phyloP scores from a whole-genome alignment of 2,113 vertebrate species.

The Brachypodius melanocephalos region DNA sequence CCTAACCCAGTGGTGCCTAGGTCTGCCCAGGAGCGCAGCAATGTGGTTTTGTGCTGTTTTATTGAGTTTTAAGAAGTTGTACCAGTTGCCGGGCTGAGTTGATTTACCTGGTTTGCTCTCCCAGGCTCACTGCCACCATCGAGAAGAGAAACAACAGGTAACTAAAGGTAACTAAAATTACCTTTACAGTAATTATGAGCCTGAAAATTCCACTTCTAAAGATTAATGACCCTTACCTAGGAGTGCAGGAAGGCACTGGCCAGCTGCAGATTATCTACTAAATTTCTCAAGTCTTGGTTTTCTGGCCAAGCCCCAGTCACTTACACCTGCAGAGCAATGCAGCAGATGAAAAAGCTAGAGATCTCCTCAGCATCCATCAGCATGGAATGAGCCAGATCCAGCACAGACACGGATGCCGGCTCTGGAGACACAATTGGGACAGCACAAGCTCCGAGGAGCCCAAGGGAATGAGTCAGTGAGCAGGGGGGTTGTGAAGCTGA shows the following conservation, averaged over 20 bases:
- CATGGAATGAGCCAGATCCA: background rate
- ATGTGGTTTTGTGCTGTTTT: background rate
- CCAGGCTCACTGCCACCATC: accelerated
- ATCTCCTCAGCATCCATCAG: background rate
- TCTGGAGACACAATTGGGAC: background rate
- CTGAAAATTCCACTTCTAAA: background rate
- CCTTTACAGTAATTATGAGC: background rate
- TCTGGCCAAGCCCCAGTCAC: background rate
- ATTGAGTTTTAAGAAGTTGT: background rate
- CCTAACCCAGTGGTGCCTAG: background rate
- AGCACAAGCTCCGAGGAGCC: background rate
- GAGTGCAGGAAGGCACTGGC: background rate
- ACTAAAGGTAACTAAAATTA: background rate
- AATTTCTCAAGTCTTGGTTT: background rate
- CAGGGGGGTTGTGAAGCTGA: background rate
- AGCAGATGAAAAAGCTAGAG: background rate
- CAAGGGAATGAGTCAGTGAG: background rate
- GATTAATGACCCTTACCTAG: background rate
- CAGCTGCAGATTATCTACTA: background rate
- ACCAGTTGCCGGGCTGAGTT: background rate
- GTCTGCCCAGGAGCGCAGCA: background rate
- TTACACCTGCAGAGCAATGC: background rate
- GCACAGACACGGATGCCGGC: accelerated
- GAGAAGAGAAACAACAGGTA: accelerated
- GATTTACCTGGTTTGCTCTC: background rate